Conservation (phyloP, 2,888 invertebrate genomes). For the Aspidiotus rigidus region DNA sequence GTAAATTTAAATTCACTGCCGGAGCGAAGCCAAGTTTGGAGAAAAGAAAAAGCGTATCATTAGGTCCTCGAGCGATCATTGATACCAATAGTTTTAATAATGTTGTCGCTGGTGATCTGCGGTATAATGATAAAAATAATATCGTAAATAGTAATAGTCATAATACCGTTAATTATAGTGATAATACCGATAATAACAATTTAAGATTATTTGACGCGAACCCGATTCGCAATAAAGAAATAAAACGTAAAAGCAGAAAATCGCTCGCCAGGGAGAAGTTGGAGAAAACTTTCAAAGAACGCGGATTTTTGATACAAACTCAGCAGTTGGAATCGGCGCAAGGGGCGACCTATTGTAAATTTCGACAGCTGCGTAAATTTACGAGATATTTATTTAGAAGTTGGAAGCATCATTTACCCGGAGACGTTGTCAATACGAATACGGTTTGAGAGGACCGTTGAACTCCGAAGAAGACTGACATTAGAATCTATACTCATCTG, state of each 20-base stretch:
- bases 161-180: background rate
- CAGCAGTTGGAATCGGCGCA: constrained; percentile 87
- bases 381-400: constrained; percentile 82
- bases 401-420: constrained; percentile 87
- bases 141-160: background rate
- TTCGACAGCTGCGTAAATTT: constrained; percentile 79
- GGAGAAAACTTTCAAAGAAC: constrained; percentile 85
- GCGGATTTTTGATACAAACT: constrained; percentile 85
- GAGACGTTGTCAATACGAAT: constrained; percentile 47
- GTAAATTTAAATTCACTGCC: constrained; percentile 87
- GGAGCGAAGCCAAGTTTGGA: constrained; percentile 80
- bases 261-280: constrained; percentile 78
- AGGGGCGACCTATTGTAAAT: constrained; percentile 88
- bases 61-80: constrained; percentile 49
- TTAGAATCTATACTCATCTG: no score
- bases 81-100: no score
- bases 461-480: background rate
- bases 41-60: constrained; percentile 85
- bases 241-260: constrained; percentile 59
- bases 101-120: no score
- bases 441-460: background rate
- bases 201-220: constrained; percentile 17
- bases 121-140: no score
- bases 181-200: background rate
- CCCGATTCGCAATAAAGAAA: constrained; percentile 15